A percentile compares a stretch with the other conserved stretches of the same genome.
phyloP scores from a whole-genome alignment of 35 echinoderm and acorn worm species.

The Patiria miniata region DNA sequence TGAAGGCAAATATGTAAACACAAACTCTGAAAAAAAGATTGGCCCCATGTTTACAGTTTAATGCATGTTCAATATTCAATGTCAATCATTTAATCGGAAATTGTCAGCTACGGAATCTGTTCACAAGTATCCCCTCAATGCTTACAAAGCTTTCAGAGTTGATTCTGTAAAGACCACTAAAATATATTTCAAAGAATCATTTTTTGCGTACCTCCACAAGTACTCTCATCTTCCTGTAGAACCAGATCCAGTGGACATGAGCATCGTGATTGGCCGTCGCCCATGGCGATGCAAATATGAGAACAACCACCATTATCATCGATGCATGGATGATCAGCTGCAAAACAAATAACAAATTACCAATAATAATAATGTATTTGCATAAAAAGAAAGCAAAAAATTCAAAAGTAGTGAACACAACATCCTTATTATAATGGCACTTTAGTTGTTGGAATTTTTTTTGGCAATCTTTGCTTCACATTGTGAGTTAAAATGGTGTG shows the following conservation, averaged over 20 bases:
- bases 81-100: too few relatives aligned
- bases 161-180: too few relatives aligned
- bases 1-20: background rate
- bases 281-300: conserved; percentile 70
- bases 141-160: too few relatives aligned
- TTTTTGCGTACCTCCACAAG: conserved; percentile 44
- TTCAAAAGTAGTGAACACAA: background rate
- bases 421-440: background rate
- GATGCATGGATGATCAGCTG: conserved; percentile 69
- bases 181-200: too few relatives aligned
- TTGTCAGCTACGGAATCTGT: too few relatives aligned
- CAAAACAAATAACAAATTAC: background rate
- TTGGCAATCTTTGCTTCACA: too few relatives aligned
- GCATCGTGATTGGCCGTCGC: conserved; percentile 55
- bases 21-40: too few relatives aligned
- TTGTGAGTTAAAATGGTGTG: too few relatives aligned
- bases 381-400: background rate
- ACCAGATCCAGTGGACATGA: conserved; percentile 80
- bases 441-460: too few relatives aligned
- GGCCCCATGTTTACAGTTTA: too few relatives aligned
- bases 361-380: conserved; percentile 23
- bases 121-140: too few relatives aligned
- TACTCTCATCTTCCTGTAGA: conserved; percentile 5
- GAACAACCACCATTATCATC: conserved; percentile 74
- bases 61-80: too few relatives aligned